Percentiles rank a stretch among this genome's conserved stretches.
phyloP scores from a whole-genome alignment of 2,113 vertebrate species.

The Indicator maculatus region DNA sequence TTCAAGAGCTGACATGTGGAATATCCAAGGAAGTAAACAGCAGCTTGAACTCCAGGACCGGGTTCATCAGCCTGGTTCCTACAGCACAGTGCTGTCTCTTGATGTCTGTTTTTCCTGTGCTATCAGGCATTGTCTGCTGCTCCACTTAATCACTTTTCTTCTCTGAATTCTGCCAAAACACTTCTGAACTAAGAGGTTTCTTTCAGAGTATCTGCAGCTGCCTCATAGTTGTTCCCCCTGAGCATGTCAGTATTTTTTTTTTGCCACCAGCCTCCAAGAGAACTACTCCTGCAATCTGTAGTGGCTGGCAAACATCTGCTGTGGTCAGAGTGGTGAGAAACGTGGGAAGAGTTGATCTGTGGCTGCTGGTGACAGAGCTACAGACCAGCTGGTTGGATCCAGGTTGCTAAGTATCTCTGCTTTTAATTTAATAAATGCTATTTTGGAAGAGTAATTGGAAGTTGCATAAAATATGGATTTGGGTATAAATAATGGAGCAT shows the following conservation, averaged over 20 bases:
- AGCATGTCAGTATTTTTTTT: neutral
- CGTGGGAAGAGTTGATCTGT: neutral
- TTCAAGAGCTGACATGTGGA: neutral
- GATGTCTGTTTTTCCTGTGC: neutral
- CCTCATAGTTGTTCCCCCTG: neutral
- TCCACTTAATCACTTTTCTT: neutral
- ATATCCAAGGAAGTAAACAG: neutral
- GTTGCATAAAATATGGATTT: constrained; percentile 46
- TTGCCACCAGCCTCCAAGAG: too few relatives aligned
- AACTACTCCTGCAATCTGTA: neutral
- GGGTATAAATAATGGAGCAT: constrained; percentile 1
- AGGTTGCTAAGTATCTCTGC: neutral
- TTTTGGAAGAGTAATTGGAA: constrained; percentile 39
- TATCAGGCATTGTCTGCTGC: neutral
- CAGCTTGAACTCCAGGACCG: neutral
- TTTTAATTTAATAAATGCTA: constrained; percentile 49
- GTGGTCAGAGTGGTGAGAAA: neutral
- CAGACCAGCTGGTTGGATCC: neutral
- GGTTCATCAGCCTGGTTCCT: neutral
- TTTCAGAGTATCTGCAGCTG: neutral
- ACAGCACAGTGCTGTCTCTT: neutral
- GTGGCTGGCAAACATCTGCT: neutral
- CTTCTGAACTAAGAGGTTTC: neutral
- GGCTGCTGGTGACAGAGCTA: neutral
- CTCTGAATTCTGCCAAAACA: neutral